phyloP scores from a whole-genome alignment of 2,888 invertebrate species.

The Hirtodrosophila trivittata region DNA sequence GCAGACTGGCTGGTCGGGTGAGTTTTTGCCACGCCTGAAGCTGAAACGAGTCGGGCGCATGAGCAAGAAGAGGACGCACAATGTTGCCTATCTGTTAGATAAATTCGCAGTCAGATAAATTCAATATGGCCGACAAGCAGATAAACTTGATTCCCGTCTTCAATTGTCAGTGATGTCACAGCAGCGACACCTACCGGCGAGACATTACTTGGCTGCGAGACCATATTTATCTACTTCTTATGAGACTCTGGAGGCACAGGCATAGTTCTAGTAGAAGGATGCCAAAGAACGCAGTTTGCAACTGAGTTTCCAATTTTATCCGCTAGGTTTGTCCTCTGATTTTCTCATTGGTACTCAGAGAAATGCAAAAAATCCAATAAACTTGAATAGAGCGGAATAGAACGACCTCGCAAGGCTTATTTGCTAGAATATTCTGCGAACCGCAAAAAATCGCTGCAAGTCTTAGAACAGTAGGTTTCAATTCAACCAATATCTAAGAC shows the following conservation, averaged over 20 bases:
- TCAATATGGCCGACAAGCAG: conserved; percentile 78
- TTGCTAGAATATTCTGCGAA: too few species aligned
- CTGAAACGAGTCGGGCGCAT: conserved; percentile 54
- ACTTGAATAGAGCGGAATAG: conserved; percentile 4
- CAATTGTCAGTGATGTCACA: conserved; percentile 11
- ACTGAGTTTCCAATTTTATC: conserved; percentile 44
- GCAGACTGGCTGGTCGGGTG: conserved; percentile 47
- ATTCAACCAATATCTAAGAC: too few species aligned
- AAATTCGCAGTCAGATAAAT: conserved; percentile 72
- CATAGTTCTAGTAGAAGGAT: too few species aligned
- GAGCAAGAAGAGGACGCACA: conserved; percentile 68
- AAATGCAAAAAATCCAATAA: conserved; percentile 1
- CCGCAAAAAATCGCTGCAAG: too few species aligned
- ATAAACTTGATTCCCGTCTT: conserved; percentile 49
- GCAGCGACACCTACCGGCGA: conserved; percentile 72
- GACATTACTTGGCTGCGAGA: conserved; percentile 16
- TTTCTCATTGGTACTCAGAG: conserved; percentile 16
- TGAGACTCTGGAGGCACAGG: conserved; percentile 31
- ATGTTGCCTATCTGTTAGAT: conserved; percentile 47
- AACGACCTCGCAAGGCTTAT: too few species aligned
- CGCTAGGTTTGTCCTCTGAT: conserved; percentile 53
- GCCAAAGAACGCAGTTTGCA: conserved; percentile 35
- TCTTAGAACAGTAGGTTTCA: too few species aligned
- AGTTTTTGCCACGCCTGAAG: conserved; percentile 67
- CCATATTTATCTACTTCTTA: conserved; percentile 52